phyloP scores from a whole-genome alignment of 1,140 invertebrate genomes.

The Lepidurus packardi region DNA sequence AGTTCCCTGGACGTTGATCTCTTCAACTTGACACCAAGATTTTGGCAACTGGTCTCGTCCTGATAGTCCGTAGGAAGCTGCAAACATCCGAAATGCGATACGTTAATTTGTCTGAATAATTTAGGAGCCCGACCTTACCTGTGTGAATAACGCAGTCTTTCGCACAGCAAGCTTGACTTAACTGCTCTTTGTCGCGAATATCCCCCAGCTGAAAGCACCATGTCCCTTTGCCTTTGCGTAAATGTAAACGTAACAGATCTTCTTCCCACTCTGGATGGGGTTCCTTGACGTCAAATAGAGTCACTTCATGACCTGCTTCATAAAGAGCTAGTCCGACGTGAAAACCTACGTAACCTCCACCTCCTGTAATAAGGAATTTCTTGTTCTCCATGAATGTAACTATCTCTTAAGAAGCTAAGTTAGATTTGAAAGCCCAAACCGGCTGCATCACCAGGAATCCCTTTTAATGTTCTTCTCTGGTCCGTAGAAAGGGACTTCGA shows the following conservation, averaged over 20 bases:
- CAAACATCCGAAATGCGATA: not conserved
- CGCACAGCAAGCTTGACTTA: not conserved
- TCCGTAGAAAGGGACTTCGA: no score
- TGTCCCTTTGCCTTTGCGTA: not conserved
- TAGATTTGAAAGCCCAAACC: no score
- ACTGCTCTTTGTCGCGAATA: not conserved
- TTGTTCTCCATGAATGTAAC: no score
- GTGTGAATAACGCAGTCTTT: slow-evolving; percentile 12
- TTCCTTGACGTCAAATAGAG: slow-evolving; percentile 17
- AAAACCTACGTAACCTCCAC: slow-evolving; percentile 20
- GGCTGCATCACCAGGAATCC: no score
- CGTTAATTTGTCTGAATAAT: not conserved
- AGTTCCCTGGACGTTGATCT: slow-evolving; percentile 46
- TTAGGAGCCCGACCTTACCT: not conserved
- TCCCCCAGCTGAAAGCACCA: not conserved
- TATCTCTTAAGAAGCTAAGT: no score
- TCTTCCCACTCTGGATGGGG: slow-evolving; percentile 11
- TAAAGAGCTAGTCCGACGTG: not conserved
- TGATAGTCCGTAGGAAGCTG: slow-evolving; percentile 49
- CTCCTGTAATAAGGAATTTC: slow-evolving; percentile 23
- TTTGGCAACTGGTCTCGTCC: slow-evolving; percentile 45
- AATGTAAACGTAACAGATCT: not conserved
- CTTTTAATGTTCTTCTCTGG: no score
- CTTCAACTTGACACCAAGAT: slow-evolving; percentile 39
- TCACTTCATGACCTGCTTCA: slow-evolving; percentile 16